phyloP scores from a whole-genome alignment of 2,113 vertebrate genomes.

The Struthidea cinerea region DNA sequence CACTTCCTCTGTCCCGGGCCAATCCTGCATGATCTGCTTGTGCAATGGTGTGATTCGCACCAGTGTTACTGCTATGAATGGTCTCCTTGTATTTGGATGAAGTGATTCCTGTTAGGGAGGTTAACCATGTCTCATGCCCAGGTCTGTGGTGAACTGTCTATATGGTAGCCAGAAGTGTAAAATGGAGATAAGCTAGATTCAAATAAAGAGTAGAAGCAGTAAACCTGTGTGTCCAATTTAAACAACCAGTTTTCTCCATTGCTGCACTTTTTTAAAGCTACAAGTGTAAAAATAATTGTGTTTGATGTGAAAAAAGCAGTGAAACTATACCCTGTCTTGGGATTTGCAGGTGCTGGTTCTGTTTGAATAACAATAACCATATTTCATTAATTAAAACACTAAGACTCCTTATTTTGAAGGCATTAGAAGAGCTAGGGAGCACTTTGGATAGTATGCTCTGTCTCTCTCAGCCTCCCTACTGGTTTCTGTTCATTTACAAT shows the following conservation, averaged over 20 bases:
- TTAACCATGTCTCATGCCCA: not conserved
- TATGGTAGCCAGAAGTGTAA: not conserved
- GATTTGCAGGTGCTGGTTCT: not conserved
- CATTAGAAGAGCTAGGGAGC: not conserved
- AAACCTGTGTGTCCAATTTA: not conserved
- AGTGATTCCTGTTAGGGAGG: not conserved
- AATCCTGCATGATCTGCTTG: not conserved
- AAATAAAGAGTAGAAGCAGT: not conserved
- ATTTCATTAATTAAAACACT: not conserved
- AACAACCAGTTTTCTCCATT: not conserved
- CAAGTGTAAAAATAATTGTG: not conserved
- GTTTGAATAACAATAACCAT: not conserved
- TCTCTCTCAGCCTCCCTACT: not conserved
- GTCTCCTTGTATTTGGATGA: not conserved
- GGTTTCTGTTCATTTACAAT: not conserved
- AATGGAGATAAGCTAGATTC: not conserved
- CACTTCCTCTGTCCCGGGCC: not conserved
- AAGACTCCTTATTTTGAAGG: not conserved
- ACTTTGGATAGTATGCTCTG: not conserved
- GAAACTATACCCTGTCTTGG: not conserved
- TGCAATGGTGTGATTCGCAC: not conserved
- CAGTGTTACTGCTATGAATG: not conserved
- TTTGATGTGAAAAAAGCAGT: not conserved
- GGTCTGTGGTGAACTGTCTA: not conserved
- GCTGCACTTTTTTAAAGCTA: not conserved